A percentile compares a stretch with the other conserved stretches of the same genome.
Evolutionary conservation across 2,888 invertebrate genomes (phyloP).

Genomic region (Plagodis pulveraria): DNA sequence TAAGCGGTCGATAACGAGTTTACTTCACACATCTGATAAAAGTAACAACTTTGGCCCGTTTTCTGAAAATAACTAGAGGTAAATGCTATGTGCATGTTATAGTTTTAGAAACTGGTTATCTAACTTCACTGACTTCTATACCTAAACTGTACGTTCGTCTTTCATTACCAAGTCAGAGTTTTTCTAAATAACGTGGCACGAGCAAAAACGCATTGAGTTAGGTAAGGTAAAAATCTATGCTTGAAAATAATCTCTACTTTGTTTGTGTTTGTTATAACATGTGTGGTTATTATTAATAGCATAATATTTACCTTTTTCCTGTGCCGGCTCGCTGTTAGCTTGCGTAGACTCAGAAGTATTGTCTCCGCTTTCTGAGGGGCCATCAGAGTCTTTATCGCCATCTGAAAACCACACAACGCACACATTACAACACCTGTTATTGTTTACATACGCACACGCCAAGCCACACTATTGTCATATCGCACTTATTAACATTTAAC

Average conservation of each 20-base stretch:
- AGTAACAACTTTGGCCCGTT: conserved; percentile 30
- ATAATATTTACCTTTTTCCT: conserved; percentile 74
- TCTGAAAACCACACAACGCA: conserved; percentile 61
- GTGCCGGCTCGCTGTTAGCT: conserved; percentile 73
- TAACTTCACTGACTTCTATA: conserved; percentile 6
- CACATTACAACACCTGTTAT: conserved; percentile 45
- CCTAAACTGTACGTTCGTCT: too few species aligned
- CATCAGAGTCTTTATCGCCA: conserved; percentile 83
- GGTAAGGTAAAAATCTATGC: too few species aligned
- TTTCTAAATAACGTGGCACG: too few species aligned
- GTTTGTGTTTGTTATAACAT: too few species aligned
- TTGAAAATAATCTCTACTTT: too few species aligned
- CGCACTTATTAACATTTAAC: conserved; percentile 9
- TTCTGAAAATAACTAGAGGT: conserved; percentile 7
- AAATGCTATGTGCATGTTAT: conserved; percentile 2
- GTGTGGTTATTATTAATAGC: too few species aligned
- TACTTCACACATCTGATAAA: conserved; percentile 35
- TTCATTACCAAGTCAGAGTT: too few species aligned
- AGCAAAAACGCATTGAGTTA: too few species aligned
- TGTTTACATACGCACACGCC: conserved; percentile 46
- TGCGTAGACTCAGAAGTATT: conserved; percentile 80
- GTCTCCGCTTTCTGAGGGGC: conserved; percentile 81
- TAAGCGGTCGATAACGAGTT: conserved; percentile 30
- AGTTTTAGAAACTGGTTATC: conserved; percentile 2
- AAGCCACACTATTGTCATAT: conserved; percentile 23